phyloP scores from a whole-genome alignment of 2,113 vertebrate genomes.

The Trichechus manatus region DNA sequence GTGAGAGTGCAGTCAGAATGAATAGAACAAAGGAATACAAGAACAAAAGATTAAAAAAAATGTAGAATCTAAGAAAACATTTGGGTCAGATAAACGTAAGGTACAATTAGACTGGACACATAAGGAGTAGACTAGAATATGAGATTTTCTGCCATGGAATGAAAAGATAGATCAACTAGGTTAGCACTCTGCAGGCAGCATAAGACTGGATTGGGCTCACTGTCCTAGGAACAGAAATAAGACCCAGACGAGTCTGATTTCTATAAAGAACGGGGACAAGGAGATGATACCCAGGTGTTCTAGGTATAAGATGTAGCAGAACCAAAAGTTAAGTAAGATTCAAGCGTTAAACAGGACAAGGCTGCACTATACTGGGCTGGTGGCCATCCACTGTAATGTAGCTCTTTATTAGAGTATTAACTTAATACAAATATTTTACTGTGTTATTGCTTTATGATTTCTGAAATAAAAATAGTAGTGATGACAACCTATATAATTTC shows the following conservation, averaged over 20 bases:
- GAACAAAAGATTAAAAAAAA: not conserved
- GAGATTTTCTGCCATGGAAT: not conserved
- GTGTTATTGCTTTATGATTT: not conserved
- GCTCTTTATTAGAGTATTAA: not conserved
- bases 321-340: not conserved
- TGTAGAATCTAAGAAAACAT: not conserved
- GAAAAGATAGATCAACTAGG: not conserved
- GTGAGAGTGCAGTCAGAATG: not conserved
- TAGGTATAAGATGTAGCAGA: not conserved
- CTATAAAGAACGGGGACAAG: not conserved
- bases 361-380: not conserved
- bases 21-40: not conserved
- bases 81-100: constrained; percentile 3
- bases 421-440: not conserved
- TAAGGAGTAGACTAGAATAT: not conserved
- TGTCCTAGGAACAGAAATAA: not conserved
- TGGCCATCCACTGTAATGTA: not conserved
- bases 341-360: not conserved
- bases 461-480: not conserved
- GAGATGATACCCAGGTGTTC: not conserved
- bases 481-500: not conserved
- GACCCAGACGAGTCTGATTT: not conserved
- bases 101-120: not conserved
- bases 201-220: not conserved
- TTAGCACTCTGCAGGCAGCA: not conserved